Conservation (phyloP, 2,888 invertebrate species). For the Polyommatus icarus region DNA sequence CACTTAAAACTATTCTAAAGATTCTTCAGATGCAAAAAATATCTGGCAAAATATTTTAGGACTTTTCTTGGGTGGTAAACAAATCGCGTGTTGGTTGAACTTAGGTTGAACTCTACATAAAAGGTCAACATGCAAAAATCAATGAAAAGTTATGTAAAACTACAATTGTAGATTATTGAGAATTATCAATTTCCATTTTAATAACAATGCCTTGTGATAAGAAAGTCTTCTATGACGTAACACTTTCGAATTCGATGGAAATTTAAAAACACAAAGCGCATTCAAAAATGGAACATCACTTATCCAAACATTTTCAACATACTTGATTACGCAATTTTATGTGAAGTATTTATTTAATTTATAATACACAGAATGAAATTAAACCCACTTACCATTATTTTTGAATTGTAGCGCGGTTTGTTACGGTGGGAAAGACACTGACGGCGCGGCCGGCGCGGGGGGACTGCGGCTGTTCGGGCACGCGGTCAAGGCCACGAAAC, state of each 20-base stretch:
- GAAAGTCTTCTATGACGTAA: conserved; percentile 20
- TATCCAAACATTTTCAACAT: neutral
- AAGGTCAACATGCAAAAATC: conserved; percentile 21
- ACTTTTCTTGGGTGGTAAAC: neutral
- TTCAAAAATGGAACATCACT: neutral
- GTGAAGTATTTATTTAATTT: neutral
- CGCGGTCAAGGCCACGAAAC: conserved; percentile 73
- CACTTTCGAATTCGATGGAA: neutral
- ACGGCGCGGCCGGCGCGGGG: conserved; percentile 56
- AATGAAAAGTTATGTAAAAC: conserved; percentile 6
- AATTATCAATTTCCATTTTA: neutral
- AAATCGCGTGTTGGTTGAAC: neutral
- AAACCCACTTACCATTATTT: conserved; percentile 64
- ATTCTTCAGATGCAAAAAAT: too few species aligned
- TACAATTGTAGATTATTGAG: neutral
- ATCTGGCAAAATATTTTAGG: too few species aligned
- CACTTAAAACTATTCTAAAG: too few species aligned
- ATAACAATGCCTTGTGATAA: neutral
- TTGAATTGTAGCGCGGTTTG: conserved; percentile 51
- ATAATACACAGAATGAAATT: neutral
- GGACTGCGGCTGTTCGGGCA: conserved; percentile 59
- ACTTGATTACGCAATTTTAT: neutral
- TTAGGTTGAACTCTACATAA: neutral
- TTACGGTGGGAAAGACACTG: conserved; percentile 42
- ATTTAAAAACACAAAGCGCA: neutral